Conservation (phyloP, 2,888 invertebrate species). For the Falcaria lacertinaria region DNA sequence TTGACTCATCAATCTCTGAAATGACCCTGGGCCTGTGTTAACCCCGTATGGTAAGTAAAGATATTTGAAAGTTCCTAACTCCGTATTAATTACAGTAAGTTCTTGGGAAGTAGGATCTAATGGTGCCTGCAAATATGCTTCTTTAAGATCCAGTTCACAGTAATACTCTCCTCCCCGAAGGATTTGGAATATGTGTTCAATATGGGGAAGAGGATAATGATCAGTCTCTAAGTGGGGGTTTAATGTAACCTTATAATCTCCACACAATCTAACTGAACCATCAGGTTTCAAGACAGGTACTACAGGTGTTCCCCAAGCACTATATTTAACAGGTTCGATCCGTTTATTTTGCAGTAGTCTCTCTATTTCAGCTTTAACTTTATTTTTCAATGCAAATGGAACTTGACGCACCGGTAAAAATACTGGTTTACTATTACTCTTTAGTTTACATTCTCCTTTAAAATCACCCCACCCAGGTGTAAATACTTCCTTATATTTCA, state of each 20-base stretch:
- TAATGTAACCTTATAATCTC: conserved; percentile 17
- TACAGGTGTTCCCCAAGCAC: conserved; percentile 20
- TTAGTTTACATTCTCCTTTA: too few relatives aligned
- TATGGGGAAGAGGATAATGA: conserved; percentile 9
- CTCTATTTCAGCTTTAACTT: conserved; percentile 1
- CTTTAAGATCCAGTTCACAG: background rate
- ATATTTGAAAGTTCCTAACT: background rate
- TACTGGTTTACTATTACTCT: too few relatives aligned
- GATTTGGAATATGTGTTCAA: background rate
- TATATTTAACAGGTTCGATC: conserved; percentile 7
- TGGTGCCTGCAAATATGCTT: too few relatives aligned
- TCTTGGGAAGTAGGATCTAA: background rate
- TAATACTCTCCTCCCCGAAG: conserved; percentile 2
- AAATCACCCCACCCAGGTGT: too few relatives aligned
- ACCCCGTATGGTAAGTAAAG: too few relatives aligned
- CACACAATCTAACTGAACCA: conserved; percentile 21
- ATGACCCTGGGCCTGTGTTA: conserved; percentile 4
- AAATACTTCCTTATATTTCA: too few relatives aligned
- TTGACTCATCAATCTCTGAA: conserved; percentile 3
- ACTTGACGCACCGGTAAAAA: conserved; percentile 10
- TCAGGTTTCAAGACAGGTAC: conserved; percentile 19
- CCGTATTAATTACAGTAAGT: background rate
- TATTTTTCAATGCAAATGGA: conserved; percentile 16
- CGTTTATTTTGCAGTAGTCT: too few relatives aligned
- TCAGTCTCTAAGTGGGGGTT: conserved; percentile 11